These are phyloP conservation scores for Poicephalus gulielmi DNA, from an alignment of 2,113 vertebrate genomes.

Conservation along the genomic window DNA sequence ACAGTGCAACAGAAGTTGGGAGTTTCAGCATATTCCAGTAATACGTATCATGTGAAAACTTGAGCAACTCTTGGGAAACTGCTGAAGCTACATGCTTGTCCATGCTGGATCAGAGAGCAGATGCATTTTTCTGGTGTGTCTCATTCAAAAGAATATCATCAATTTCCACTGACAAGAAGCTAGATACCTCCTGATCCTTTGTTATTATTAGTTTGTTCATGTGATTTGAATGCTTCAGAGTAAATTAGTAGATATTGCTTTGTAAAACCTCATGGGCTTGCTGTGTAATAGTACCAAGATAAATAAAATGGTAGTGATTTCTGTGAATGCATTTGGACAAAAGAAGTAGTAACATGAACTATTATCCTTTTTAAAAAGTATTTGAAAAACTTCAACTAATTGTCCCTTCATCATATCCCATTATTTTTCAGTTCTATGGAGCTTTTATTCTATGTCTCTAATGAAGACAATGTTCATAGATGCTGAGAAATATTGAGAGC, in stretches of 20 bases:
- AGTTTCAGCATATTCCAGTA: neutral
- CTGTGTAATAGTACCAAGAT: neutral
- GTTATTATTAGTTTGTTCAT: neutral
- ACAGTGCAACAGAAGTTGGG: neutral
- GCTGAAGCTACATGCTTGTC: neutral
- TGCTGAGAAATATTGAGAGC: neutral
- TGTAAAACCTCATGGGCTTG: neutral
- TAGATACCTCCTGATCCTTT: neutral
- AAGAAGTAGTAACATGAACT: neutral
- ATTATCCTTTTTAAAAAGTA: neutral
- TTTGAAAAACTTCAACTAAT: neutral
- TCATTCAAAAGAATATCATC: neutral
- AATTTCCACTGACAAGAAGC: neutral
- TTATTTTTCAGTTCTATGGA: neutral
- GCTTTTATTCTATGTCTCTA: neutral
- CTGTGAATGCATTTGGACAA: neutral
- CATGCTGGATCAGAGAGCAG: neutral
- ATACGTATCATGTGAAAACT: neutral
- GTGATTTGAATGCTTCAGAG: neutral
- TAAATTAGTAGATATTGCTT: neutral
- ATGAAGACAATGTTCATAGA: neutral
- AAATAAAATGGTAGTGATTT: neutral
- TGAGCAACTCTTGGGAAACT: neutral
- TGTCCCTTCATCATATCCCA: neutral
- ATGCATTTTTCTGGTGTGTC: neutral